These are phyloP conservation scores for Philereme transversata DNA, from an alignment of 2,888 invertebrate species.

Conservation along the genomic window DNA sequence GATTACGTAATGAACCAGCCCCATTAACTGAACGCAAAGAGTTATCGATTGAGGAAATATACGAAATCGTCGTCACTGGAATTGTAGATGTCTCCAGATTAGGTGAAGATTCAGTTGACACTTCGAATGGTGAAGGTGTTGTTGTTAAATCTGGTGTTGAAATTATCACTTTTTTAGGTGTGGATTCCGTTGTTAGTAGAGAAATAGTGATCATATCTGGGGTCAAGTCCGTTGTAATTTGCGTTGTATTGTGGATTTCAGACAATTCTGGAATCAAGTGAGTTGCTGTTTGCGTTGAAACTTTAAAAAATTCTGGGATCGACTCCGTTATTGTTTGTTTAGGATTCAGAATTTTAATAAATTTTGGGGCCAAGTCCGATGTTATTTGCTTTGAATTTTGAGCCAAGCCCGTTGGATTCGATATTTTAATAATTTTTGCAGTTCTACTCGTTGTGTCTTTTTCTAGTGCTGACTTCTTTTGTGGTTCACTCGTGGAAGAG, in stretches of 20 bases:
- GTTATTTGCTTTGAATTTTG: no score
- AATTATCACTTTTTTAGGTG: background rate
- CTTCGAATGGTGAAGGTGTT: background rate
- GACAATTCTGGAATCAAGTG: no score
- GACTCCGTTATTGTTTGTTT: no score
- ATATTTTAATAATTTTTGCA: background rate
- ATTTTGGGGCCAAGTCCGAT: no score
- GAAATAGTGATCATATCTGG: background rate
- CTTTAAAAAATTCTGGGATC: no score
- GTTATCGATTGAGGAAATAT: constrained; percentile 2
- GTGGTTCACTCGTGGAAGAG: background rate
- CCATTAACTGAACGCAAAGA: constrained; percentile 5
- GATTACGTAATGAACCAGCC: constrained; percentile 8
- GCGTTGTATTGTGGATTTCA: background rate
- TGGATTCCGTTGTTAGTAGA: background rate
- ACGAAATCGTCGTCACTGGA: background rate
- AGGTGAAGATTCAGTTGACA: constrained; percentile 1
- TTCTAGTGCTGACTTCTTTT: background rate
- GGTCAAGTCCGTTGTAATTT: background rate
- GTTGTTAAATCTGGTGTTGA: background rate
- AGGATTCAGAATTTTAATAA: no score
- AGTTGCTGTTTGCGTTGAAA: no score
- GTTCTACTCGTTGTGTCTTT: background rate
- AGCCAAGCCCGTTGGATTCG: no score
- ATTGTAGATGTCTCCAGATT: constrained; percentile 2